Conservation (phyloP, 2,113 vertebrate genomes). For the Chitala chitala region DNA sequence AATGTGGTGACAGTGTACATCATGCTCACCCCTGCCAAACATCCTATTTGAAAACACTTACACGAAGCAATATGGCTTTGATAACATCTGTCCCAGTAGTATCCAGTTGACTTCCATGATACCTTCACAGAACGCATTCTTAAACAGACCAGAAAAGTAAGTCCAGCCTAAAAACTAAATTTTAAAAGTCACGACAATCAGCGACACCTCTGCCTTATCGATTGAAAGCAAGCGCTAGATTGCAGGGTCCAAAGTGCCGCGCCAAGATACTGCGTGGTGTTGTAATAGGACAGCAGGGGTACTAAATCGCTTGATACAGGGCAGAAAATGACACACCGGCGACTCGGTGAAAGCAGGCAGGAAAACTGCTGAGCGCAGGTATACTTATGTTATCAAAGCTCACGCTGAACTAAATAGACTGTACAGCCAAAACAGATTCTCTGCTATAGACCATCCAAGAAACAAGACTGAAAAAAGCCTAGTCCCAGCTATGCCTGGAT, state of each 20-base stretch:
- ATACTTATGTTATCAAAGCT: constrained; percentile 2
- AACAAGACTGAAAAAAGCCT: neutral
- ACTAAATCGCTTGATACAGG: constrained; percentile 10
- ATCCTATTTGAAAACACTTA: neutral
- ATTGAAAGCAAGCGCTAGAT: neutral
- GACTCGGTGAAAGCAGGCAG: neutral
- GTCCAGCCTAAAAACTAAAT: neutral
- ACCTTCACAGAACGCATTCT: neutral
- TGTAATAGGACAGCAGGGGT: constrained; percentile 6
- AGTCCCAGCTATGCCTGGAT: neutral
- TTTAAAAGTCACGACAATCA: neutral
- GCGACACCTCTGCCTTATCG: neutral
- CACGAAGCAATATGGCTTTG: neutral
- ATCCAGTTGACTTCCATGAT: neutral
- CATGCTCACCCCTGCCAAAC: neutral
- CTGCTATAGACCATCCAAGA: neutral
- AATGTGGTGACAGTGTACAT: too few species aligned
- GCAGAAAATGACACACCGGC: neutral
- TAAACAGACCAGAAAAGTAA: neutral
- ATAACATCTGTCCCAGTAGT: neutral
- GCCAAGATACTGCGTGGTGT: neutral
- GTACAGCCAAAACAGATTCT: neutral
- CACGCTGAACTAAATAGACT: neutral
- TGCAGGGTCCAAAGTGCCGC: constrained; percentile 3
- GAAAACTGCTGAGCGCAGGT: constrained; percentile 13